These are phyloP conservation scores for Incurvaria masculella DNA, from an alignment of 2,888 invertebrate species.

Conservation along the genomic window DNA sequence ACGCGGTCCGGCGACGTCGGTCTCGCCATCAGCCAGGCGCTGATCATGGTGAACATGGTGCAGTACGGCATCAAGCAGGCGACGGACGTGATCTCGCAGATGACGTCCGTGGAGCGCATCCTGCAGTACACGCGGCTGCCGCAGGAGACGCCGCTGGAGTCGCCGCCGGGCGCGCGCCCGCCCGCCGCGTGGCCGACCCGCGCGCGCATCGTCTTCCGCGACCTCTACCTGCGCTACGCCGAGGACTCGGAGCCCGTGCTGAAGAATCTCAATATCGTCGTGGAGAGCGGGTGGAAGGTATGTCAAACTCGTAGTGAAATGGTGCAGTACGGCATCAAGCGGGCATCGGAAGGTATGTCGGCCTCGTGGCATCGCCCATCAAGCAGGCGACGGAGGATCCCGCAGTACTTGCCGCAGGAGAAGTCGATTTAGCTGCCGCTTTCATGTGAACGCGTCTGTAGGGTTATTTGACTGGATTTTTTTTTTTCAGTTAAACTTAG, in stretches of 20 bases:
- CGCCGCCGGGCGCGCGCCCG: slow-evolving; percentile 51
- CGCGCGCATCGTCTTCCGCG: slow-evolving; percentile 58
- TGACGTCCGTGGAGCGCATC: slow-evolving; percentile 80
- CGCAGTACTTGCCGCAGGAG: slow-evolving; percentile 79
- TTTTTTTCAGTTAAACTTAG: too few species aligned
- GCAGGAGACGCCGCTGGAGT: slow-evolving; percentile 64
- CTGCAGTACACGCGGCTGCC: slow-evolving; percentile 73
- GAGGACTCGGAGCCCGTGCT: slow-evolving; percentile 63
- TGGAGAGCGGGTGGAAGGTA: slow-evolving; percentile 67
- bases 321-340: slow-evolving; percentile 78
- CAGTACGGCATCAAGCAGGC: slow-evolving; percentile 78
- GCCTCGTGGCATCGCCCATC: too few species aligned
- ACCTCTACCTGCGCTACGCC: slow-evolving; percentile 62
- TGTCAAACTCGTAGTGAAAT: slow-evolving; percentile 36
- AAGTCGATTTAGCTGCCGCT: slow-evolving; percentile 58
- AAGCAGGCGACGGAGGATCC: slow-evolving; percentile 74
- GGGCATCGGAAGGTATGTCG: slow-evolving; percentile 73
- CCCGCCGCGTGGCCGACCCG: slow-evolving; percentile 59
- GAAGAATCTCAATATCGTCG: slow-evolving; percentile 60
- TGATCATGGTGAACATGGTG: slow-evolving; percentile 75
- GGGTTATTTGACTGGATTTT: too few species aligned
- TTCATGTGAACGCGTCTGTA: too few species aligned
- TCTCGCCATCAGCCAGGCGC: slow-evolving; percentile 67
- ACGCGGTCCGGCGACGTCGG: slow-evolving; percentile 67
- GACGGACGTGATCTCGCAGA: slow-evolving; percentile 73